phyloP scores from a whole-genome alignment of 2,888 invertebrate genomes.

The Suillia variegata region DNA sequence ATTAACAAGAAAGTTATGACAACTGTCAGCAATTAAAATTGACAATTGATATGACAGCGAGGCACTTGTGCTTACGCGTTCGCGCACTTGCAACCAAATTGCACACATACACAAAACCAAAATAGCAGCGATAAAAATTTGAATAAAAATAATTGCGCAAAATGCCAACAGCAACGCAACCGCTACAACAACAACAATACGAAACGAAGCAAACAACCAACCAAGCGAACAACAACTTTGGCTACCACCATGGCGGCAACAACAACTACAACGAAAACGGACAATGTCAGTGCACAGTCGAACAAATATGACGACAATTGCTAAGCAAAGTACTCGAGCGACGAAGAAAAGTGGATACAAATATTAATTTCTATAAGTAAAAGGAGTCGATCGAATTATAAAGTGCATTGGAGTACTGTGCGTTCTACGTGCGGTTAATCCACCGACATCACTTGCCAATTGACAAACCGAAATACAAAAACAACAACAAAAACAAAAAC shows the following conservation, averaged over 20 bases:
- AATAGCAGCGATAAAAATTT: not conserved
- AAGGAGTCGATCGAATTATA: no score
- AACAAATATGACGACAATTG: conserved; percentile 46
- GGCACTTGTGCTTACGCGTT: no score
- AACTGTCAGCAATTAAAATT: conserved; percentile 49
- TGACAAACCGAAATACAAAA: no score
- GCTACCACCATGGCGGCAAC: no score
- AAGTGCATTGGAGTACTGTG: no score
- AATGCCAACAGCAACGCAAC: no score
- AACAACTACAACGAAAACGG: not conserved
- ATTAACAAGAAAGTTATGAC: conserved; percentile 42
- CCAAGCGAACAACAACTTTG: no score
- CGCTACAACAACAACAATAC: no score
- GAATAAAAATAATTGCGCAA: conserved; percentile 1
- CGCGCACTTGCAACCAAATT: no score
- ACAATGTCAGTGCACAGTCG: conserved; percentile 17
- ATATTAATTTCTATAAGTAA: no score
- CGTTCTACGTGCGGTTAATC: conserved; percentile 50
- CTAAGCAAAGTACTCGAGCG: conserved; percentile 22
- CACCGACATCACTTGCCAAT: conserved; percentile 39
- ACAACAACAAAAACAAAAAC: conserved; percentile 4
- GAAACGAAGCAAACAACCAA: no score
- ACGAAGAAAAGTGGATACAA: conserved; percentile 30
- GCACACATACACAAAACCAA: not conserved
- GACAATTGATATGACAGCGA: conserved; percentile 42